phyloP scores from a whole-genome alignment of 2,888 invertebrate genomes.

The Cephus pulcher region DNA sequence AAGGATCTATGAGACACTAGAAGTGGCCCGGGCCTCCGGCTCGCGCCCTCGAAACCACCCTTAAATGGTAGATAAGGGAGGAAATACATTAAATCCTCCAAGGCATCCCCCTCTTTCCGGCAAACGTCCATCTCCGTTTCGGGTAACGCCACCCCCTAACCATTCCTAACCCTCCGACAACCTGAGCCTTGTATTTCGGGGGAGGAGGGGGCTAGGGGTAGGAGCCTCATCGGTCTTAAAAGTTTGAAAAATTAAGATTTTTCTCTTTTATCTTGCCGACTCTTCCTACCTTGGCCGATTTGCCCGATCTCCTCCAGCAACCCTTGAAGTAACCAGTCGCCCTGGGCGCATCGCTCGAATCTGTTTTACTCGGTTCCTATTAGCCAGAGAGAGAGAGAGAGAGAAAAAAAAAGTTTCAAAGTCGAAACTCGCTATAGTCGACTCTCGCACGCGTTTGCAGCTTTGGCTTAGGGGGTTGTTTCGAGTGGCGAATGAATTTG shows the following conservation, averaged over 20 bases:
- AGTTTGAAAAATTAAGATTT: slow-evolving; percentile 21
- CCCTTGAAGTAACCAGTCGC: neutral
- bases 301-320: neutral
- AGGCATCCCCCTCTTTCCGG: slow-evolving; percentile 19
- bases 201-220: neutral
- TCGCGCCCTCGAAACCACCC: slow-evolving; percentile 43
- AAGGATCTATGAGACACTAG: slow-evolving; percentile 48
- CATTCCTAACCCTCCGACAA: neutral
- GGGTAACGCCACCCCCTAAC: neutral
- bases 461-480: neutral
- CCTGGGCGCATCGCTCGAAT: neutral
- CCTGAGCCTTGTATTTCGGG: neutral
- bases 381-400: neutral
- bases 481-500: neutral
- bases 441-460: neutral
- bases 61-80: slow-evolving; percentile 46
- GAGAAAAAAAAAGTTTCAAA: neutral
- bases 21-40: slow-evolving; percentile 44
- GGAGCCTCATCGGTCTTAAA: slow-evolving; percentile 2
- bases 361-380: neutral
- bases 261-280: slow-evolving; percentile 10
- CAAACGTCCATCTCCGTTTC: neutral
- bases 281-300: neutral
- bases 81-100: slow-evolving; percentile 49
- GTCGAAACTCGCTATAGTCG: neutral